phyloP scores from a whole-genome alignment of 2,113 vertebrate genomes.

The Peromyscus californicus region DNA sequence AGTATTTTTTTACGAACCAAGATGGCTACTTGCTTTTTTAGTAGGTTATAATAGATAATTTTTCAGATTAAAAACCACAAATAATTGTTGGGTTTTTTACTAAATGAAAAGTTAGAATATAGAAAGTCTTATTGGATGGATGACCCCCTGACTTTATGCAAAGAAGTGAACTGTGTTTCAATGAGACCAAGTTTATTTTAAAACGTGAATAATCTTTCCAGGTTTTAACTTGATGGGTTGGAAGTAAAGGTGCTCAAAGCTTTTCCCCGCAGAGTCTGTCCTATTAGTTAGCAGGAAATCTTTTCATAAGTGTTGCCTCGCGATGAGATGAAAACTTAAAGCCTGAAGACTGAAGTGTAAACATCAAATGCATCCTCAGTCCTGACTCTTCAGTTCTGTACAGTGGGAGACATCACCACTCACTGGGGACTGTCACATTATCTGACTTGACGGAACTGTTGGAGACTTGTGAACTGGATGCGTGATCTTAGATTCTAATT shows the following conservation, averaged over 20 bases:
- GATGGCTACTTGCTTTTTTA: not conserved
- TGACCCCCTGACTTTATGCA: not conserved
- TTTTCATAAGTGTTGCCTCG: not conserved
- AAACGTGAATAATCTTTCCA: not conserved
- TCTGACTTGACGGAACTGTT: not conserved
- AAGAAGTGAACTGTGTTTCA: not conserved
- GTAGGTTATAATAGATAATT: not conserved
- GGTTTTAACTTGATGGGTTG: not conserved
- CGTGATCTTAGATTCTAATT: slow-evolving; percentile 10
- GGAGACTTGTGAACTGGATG: not conserved
- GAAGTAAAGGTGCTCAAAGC: not conserved
- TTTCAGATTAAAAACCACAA: slow-evolving; percentile 36
- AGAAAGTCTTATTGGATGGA: not conserved
- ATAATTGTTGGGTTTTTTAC: not conserved
- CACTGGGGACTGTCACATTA: not conserved
- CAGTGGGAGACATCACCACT: not conserved
- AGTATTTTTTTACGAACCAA: not conserved
- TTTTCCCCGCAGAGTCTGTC: not conserved
- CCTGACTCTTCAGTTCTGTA: slow-evolving; percentile 11
- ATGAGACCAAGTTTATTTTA: not conserved
- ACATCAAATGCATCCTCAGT: not conserved
- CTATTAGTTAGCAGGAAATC: not conserved
- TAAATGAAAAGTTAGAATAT: not conserved
- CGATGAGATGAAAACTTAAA: not conserved
- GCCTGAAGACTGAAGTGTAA: not conserved